Evolutionary conservation across 1,140 invertebrate species (phyloP).

Genomic region (Drosophila novamexicana): DNA sequence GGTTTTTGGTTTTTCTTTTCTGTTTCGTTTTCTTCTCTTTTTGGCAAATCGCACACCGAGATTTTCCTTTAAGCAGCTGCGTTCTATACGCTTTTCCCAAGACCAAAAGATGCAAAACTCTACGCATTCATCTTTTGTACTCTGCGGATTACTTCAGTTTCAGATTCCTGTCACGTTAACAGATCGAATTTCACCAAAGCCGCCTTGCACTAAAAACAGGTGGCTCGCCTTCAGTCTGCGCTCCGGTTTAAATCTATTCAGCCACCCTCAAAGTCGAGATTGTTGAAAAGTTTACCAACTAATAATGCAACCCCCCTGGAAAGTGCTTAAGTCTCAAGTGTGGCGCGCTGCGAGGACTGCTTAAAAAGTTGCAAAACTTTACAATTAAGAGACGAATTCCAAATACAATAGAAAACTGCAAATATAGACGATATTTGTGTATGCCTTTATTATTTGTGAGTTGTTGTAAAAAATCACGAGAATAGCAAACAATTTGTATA

Average conservation of each 20-base stretch:
- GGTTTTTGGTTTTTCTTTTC: constrained; percentile 23
- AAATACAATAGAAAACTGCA: no score
- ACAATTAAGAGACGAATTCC: no score
- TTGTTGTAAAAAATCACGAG: no score
- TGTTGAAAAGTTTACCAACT: constrained; percentile 45
- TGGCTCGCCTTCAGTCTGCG: constrained; percentile 23
- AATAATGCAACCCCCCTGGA: constrained; percentile 44
- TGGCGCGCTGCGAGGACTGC: constrained; percentile 17
- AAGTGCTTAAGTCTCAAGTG: constrained; percentile 44
- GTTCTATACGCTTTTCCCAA: constrained; percentile 3
- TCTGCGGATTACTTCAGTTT: constrained; percentile 40
- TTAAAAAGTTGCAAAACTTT: neutral
- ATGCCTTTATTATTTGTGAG: no score
- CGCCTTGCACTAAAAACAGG: constrained; percentile 22
- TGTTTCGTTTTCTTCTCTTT: neutral
- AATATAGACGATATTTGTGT: no score
- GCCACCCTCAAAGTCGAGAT: constrained; percentile 34
- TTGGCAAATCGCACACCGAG: constrained; percentile 19
- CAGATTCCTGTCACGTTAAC: constrained; percentile 29
- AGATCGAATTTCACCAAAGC: constrained; percentile 45
- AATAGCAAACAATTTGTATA: no score
- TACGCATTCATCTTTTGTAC: constrained; percentile 35
- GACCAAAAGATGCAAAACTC: constrained; percentile 41
- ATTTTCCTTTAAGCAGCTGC: constrained; percentile 21
- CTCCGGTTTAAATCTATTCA: neutral